Base-by-base conservation (phyloP, 2,113 vertebrate species). In the Xyliphius kryptos region DNA sequence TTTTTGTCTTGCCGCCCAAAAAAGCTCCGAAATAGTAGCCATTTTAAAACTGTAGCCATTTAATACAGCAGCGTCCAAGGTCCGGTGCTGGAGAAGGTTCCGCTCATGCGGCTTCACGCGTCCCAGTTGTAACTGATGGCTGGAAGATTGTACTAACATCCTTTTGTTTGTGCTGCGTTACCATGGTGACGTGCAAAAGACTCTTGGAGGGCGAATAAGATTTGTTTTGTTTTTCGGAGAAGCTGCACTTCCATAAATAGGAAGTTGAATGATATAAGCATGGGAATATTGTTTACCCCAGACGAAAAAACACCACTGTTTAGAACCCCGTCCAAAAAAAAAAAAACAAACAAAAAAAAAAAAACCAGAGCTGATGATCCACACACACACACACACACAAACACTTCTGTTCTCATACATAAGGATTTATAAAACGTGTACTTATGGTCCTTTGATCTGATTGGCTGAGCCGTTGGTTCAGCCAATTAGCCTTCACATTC, bases 221-320 rank as follows among this genome's bases (percentile, higher is more conserved):
- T 50, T 61, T 49, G 49, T 36, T 61, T 36, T 20, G 59, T 6
- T 50, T 46, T 38, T 1, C 32, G 49, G 16, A 61, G 47, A 44
- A 12, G 2, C 72, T 78, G 76, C 10, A 54, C 68, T 59, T 69
- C 82, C 84, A 84, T 83, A 85, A 83, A 86, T 86, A 86, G 83
- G 43, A 2, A 73, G 69, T 72, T 80, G 76, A 76, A 74, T 75
- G 71, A 76, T 68, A 70, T 76, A 70, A 74, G 76, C 82, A 81
- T 85, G 81, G 79, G 83, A 83, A 87, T 80, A 67, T 70, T 0
- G 1, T 68, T 69, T 63, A 0, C 15, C 69, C 80, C 79, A 8
- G 9, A 54, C 26, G 4, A 2, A 32, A 5, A 32, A 5, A 10
- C 40, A 10, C 40, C 40, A 3, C 40, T 9, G 10, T 14, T 9